Evolutionary conservation across 2,888 invertebrate species (phyloP).

Genomic region (Agriopis leucophaearia): DNA sequence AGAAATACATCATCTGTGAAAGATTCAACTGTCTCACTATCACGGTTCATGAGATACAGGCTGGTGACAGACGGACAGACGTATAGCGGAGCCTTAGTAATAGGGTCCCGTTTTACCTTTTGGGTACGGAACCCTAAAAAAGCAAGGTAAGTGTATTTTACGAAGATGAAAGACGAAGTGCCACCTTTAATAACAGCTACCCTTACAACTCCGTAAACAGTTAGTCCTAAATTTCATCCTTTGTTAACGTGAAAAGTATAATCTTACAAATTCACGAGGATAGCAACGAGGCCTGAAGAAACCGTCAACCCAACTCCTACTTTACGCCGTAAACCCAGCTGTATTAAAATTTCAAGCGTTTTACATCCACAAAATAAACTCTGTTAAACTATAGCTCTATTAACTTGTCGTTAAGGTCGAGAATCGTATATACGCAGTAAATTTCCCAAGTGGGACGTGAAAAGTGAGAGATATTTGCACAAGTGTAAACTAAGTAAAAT

Average conservation of each 20-base stretch:
- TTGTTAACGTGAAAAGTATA: constrained; percentile 7
- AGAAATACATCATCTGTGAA: too few relatives aligned
- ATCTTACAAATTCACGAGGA: constrained; percentile 15
- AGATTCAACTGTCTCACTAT: too few relatives aligned
- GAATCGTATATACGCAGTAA: constrained; percentile 7
- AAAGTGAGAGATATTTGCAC: constrained; percentile 62
- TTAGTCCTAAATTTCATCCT: constrained; percentile 1
- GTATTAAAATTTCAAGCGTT: constrained; percentile 21
- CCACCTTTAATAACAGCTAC: neutral
- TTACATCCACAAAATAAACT: constrained; percentile 14
- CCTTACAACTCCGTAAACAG: neutral
- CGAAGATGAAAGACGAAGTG: neutral
- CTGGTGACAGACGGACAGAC: too few relatives aligned
- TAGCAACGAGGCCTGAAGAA: constrained; percentile 4
- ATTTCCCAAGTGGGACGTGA: constrained; percentile 42
- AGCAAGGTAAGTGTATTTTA: neutral
- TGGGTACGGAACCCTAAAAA: too few relatives aligned
- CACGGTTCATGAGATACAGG: too few relatives aligned
- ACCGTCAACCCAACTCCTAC: constrained; percentile 19
- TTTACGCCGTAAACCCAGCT: constrained; percentile 16
- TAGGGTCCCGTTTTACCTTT: too few relatives aligned
- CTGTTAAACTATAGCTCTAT: constrained; percentile 19
- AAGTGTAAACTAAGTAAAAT: constrained; percentile 60
- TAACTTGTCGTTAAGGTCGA: constrained; percentile 15
- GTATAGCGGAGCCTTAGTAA: too few relatives aligned